These are phyloP conservation scores for Antheraea assamensis DNA, from an alignment of 2,888 invertebrate species.

Conservation along the genomic window DNA sequence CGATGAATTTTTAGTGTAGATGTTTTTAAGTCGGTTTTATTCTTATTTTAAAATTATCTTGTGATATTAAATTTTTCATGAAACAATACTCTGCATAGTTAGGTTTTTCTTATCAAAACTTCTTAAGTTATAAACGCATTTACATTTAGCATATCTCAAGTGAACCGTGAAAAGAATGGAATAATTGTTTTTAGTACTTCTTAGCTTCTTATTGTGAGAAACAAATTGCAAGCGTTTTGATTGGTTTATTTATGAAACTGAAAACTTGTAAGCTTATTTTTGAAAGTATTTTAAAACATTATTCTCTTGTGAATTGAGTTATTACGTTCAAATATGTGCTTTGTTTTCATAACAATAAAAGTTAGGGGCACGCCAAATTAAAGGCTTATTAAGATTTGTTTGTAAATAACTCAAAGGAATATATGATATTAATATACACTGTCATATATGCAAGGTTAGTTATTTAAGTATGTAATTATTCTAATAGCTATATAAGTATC, in stretches of 20 bases:
- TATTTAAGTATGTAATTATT: too few relatives aligned
- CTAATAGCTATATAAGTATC: too few relatives aligned
- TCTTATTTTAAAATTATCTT: too few relatives aligned
- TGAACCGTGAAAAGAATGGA: slow-evolving; percentile 50
- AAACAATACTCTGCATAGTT: too few relatives aligned
- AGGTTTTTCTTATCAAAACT: slow-evolving; percentile 41
- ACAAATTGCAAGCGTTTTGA: slow-evolving; percentile 51
- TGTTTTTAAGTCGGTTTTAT: too few relatives aligned
- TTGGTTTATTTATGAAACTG: slow-evolving; percentile 46
- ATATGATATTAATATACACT: too few relatives aligned
- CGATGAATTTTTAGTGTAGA: too few relatives aligned
- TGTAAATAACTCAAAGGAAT: background rate
- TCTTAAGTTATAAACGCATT: slow-evolving; percentile 22
- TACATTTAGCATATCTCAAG: slow-evolving; percentile 47
- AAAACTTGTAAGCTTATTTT: slow-evolving; percentile 36
- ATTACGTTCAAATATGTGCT: background rate
- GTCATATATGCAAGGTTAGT: too few relatives aligned
- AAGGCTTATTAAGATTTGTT: background rate
- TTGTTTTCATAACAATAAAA: background rate
- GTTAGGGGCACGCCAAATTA: background rate
- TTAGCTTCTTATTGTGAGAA: slow-evolving; percentile 49
- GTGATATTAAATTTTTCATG: too few relatives aligned
- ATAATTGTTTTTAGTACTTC: slow-evolving; percentile 49
- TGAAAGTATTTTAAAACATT: background rate
- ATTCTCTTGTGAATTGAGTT: background rate